Conservation (phyloP, 1,140 invertebrate genomes). For the Caenorhabditis brenneri region DNA sequence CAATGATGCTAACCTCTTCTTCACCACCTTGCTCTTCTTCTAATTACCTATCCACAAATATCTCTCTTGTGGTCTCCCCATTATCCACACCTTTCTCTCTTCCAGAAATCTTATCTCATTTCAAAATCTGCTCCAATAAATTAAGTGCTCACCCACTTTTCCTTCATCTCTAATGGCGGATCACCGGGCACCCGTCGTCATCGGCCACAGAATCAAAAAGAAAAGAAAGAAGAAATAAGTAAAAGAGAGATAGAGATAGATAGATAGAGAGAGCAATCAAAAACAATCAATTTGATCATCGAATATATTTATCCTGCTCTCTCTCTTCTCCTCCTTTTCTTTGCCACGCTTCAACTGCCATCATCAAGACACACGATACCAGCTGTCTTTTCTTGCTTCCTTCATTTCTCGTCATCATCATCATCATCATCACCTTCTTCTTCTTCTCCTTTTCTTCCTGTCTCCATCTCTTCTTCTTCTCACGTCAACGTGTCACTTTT, state of each 20-base stretch:
- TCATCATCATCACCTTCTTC: conserved; percentile 40
- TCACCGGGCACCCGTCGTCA: too few relatives aligned
- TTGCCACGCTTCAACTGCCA: conserved; percentile 9
- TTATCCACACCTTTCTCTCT: not conserved
- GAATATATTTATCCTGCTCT: not conserved
- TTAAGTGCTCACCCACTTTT: conserved; percentile 18
- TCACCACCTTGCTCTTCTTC: too few relatives aligned
- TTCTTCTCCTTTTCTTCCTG: not conserved
- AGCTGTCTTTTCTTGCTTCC: conserved; percentile 8
- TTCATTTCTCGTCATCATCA: conserved; percentile 4
- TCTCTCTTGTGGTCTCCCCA: too few relatives aligned
- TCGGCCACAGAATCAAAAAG: not conserved
- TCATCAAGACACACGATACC: not conserved
- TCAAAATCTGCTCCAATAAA: conserved; percentile 20
- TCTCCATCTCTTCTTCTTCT: not conserved
- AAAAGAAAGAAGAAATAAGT: not conserved
- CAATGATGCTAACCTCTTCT: too few relatives aligned
- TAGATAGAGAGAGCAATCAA: not conserved
- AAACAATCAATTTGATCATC: conserved; percentile 32
- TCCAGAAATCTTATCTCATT: conserved; percentile 1
- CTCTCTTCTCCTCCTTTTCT: not conserved
- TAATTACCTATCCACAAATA: too few relatives aligned
- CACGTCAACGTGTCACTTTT: conserved; percentile 38
- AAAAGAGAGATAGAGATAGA: not conserved
- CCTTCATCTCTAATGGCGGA: not conserved